phyloP scores from a whole-genome alignment of 2,113 vertebrate species.

The Festucalex cinctus region DNA sequence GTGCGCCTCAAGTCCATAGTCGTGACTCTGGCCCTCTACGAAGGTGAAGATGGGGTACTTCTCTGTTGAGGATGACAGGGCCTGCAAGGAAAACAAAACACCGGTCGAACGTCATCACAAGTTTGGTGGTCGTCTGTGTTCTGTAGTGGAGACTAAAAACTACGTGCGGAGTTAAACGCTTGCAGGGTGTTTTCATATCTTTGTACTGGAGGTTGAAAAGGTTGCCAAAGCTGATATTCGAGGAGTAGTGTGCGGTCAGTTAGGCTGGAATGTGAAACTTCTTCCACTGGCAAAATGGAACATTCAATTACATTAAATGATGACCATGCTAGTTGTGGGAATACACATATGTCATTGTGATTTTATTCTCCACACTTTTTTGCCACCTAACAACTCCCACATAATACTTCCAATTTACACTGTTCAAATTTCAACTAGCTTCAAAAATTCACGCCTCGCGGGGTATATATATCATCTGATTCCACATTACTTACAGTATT shows the following conservation, averaged over 20 bases:
- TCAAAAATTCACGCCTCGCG: too few relatives aligned
- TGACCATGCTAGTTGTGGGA: too few relatives aligned
- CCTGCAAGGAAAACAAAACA: conserved; percentile 59
- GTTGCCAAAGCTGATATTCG: neutral
- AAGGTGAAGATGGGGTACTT: conserved; percentile 89
- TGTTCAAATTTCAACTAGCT: too few relatives aligned
- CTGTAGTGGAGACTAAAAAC: neutral
- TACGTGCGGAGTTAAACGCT: neutral
- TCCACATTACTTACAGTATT: too few relatives aligned
- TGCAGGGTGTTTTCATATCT: neutral
- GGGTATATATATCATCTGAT: too few relatives aligned
- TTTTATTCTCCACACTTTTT: too few relatives aligned
- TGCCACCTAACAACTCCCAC: too few relatives aligned
- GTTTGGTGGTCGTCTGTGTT: neutral
- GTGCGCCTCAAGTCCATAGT: conserved; percentile 77
- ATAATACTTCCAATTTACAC: too few relatives aligned
- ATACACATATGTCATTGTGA: too few relatives aligned
- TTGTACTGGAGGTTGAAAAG: neutral
- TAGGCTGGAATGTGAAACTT: neutral
- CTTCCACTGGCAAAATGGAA: neutral
- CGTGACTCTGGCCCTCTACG: conserved; percentile 81
- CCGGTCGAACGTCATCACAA: neutral
- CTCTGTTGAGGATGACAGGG: conserved; percentile 78
- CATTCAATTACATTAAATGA: too few relatives aligned
- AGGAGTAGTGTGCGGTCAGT: neutral